phyloP scores from a whole-genome alignment of 2,113 vertebrate genomes.

The Bubo blakistoni region DNA sequence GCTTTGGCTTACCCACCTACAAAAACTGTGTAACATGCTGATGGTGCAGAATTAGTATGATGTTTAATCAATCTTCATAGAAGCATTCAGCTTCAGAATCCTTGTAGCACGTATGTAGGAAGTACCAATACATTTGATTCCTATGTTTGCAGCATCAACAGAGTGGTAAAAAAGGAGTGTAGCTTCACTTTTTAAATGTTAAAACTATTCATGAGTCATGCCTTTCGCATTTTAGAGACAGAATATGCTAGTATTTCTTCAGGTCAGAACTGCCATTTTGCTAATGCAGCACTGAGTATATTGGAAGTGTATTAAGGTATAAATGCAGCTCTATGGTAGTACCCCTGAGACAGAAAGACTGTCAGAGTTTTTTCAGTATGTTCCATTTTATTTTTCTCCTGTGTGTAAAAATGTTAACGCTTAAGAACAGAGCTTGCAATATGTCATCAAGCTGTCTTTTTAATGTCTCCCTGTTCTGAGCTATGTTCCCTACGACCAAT shows the following conservation, averaged over 20 bases:
- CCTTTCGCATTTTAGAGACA: neutral
- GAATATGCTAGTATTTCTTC: neutral
- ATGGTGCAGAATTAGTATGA: constrained; percentile 10
- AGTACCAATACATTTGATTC: neutral
- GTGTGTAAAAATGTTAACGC: neutral
- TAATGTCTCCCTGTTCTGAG: neutral
- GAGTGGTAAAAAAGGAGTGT: neutral
- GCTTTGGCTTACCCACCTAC: neutral
- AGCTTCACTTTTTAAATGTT: neutral
- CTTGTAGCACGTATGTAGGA: neutral
- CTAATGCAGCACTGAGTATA: neutral
- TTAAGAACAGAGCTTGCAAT: neutral
- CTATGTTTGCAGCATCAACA: neutral
- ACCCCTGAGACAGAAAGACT: neutral
- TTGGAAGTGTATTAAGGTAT: neutral
- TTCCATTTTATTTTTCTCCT: neutral
- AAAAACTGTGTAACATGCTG: neutral
- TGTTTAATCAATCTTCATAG: constrained; percentile 4
- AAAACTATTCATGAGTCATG: neutral
- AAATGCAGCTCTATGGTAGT: neutral
- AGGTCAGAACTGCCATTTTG: neutral
- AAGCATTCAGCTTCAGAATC: neutral
- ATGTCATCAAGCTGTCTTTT: neutral
- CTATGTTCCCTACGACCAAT: neutral
- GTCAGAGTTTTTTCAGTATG: neutral